phyloP scores from a whole-genome alignment of 2,113 vertebrate genomes.

The Hypomesus transpacificus region DNA sequence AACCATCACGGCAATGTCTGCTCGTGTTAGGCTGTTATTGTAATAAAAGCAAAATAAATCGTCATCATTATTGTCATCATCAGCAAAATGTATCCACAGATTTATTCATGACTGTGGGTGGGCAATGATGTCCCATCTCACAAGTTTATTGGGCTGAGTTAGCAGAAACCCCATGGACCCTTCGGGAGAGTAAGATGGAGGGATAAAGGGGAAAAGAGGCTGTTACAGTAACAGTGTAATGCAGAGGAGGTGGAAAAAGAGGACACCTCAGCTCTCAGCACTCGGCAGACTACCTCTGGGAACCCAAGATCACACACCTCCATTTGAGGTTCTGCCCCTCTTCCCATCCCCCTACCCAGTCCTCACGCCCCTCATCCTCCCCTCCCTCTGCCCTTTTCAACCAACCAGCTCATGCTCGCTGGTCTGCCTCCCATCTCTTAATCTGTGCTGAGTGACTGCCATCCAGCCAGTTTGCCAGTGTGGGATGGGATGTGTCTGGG shows the following conservation, averaged over 20 bases:
- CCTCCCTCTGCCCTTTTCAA: conserved; percentile 11
- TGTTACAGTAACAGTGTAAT: conserved; percentile 44
- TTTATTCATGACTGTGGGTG: not conserved
- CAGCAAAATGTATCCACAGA: not conserved
- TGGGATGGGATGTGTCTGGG: not conserved
- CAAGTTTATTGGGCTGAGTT: conserved; percentile 12
- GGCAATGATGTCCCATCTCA: not conserved
- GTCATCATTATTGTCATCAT: conserved; percentile 11
- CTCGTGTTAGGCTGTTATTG: conserved; percentile 32
- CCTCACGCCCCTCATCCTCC: conserved; percentile 7
- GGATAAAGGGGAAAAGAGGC: conserved; percentile 33
- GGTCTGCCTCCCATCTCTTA: not conserved
- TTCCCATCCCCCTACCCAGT: conserved; percentile 16
- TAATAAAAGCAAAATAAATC: conserved; percentile 45
- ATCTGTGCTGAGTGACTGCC: not conserved
- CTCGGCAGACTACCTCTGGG: conserved; percentile 40
- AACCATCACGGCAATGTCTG: conserved; percentile 43
- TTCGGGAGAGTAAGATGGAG: not conserved
- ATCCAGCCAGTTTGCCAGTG: not conserved
- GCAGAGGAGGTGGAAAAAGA: not conserved
- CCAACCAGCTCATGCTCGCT: conserved; percentile 13
- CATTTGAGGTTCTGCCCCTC: conserved; percentile 34
- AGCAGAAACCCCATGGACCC: not conserved
- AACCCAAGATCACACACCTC: conserved; percentile 27
- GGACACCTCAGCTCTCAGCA: conserved; percentile 44